Conservation (phyloP, 2,113 vertebrate species). For the Leptosomus discolor region DNA sequence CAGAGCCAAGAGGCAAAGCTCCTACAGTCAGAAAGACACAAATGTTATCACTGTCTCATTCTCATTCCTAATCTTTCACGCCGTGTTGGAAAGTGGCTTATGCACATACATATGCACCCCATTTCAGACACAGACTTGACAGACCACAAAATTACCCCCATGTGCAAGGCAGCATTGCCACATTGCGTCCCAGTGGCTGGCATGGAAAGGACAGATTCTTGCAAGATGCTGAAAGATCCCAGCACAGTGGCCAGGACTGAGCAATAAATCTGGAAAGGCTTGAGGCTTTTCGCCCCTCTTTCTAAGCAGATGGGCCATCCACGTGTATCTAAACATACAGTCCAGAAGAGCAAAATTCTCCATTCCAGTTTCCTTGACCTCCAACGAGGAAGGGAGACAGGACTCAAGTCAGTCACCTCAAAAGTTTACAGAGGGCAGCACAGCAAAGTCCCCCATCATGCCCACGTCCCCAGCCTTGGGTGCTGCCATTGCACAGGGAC, state of each 20-base stretch:
- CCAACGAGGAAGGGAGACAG: not conserved
- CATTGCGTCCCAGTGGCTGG: not conserved
- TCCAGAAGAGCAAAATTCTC: not conserved
- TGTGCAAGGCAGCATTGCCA: not conserved
- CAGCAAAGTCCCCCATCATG: not conserved
- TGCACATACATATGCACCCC: not conserved
- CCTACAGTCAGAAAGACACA: not conserved
- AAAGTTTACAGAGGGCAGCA: not conserved
- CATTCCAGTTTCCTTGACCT: not conserved
- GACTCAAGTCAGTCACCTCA: not conserved
- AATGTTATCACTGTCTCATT: not conserved
- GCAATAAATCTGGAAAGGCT: not conserved
- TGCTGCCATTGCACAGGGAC: accelerated
- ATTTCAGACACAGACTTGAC: not conserved
- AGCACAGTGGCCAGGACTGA: not conserved
- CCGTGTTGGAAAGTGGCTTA: not conserved
- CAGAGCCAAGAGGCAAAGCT: not conserved
- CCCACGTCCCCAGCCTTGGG: accelerated
- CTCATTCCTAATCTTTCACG: not conserved
- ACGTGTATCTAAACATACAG: not conserved
- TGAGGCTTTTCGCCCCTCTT: not conserved
- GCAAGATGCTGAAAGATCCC: not conserved
- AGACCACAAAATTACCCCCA: not conserved
- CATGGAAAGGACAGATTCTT: not conserved
- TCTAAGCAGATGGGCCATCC: not conserved